Base-by-base conservation (phyloP, 1,140 invertebrate species). In the Telenomus remus region DNA sequence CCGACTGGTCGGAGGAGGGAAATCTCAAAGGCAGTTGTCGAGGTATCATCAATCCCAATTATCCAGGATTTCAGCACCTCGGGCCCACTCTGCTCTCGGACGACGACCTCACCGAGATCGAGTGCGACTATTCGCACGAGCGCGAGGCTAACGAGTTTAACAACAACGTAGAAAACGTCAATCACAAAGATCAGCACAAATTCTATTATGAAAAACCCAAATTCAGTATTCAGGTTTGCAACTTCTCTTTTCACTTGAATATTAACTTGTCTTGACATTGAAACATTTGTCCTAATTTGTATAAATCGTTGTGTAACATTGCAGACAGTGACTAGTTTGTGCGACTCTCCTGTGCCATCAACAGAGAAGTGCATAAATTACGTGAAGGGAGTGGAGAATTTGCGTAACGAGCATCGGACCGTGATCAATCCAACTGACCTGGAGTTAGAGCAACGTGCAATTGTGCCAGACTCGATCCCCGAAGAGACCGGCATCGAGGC, bases 21-120 rank as follows among this genome's bases (percentile, higher is more conserved):
- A 87, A 84, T 47, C 55, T 83, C 0, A 82, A 83, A 0, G 51
- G 79, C 5, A 77, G 80, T 44, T 85, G 83, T 19, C 89, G 92
- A 69, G 92, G 93, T 44, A 94, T 94, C 61, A 91, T 93, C 72
- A 94, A 94, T 85, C 93, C 93, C 7, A 95, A 95, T 84, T 94
- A 94, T 85, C 93, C 93, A 7, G 93, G 93, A 81, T 90, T 89
- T 60, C 86, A 89, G 56, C 86, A 89, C 68, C 80, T 89, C 10
- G 87, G 82, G 4, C 83, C 86, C 1, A 82, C 82, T 0, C 78
- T 86, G 12, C 72, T 84, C 0, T 84, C 83, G 12, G 84, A 90
- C 65, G 88, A 87, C 15, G 89, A 90, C 43, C 83, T 88, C 60
- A 88, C 89, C 5, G 89, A 90, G 55, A 88, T 89, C 77, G 84